phyloP scores from a whole-genome alignment of 2,113 vertebrate species.

The Pelmatolapia mariae region DNA sequence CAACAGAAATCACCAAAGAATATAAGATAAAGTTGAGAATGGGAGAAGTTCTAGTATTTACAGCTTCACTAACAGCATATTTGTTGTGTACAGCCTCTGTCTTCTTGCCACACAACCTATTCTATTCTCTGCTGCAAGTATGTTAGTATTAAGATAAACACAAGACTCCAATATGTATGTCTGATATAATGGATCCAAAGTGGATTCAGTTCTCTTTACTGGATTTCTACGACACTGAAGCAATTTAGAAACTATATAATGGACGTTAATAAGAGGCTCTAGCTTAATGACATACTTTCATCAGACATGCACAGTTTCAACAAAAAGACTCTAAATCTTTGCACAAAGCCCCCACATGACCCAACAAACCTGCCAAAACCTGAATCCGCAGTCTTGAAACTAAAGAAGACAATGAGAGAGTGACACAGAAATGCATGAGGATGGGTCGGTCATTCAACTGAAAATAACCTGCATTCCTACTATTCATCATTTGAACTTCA shows the following conservation, averaged over 20 bases:
- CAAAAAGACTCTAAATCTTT: background rate
- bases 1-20: background rate
- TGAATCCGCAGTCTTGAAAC: slow-evolving; percentile 50
- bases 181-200: background rate
- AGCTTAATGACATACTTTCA: background rate
- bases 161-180: background rate
- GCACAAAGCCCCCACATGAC: slow-evolving; percentile 15
- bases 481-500: background rate
- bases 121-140: background rate
- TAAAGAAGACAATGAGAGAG: slow-evolving; percentile 50
- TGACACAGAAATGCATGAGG: slow-evolving; percentile 27
- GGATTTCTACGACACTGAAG: background rate
- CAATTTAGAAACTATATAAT: background rate
- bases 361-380: slow-evolving; percentile 53
- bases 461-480: background rate
- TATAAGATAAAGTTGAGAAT: background rate
- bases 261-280: background rate
- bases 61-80: background rate
- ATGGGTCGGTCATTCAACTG: background rate
- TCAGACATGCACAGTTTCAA: slow-evolving; percentile 15
- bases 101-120: background rate
- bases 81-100: background rate
- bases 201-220: background rate
- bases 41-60: background rate
- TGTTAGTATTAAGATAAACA: background rate